Evolutionary conservation across 2,888 invertebrate species (phyloP), one percentile per base, ranked within the genome.

Genomic region (Thera britannica): DNA sequence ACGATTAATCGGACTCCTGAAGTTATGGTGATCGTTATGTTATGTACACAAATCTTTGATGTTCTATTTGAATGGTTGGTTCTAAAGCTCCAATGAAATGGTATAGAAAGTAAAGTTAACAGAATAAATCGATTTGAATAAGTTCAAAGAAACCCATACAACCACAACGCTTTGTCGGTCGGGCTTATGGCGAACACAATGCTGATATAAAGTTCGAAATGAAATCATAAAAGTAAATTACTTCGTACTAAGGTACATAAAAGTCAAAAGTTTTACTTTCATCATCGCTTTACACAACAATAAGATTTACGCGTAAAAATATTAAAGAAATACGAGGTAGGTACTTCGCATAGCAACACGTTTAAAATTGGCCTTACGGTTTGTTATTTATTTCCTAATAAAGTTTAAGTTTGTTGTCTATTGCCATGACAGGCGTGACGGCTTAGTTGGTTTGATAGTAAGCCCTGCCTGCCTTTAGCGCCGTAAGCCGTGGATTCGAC

Each of bases 1-100:
- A 80, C 76, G 79, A 75, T 77, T 75, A 67, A 73, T 73, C 72
- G 71, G 67, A 72, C 72, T 77, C 74, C 70, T 77, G 75, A 76
- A 78, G 74, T 71, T 70, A 71, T 69, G 67, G 65, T 63, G 62
- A 68, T 68, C 65, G 68, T 65, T 52, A 68, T 61, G 55, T 67
- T 65, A 67, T 49, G 65, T 67, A 71, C 68, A 72, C 70, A 69
- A 71, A 49, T 60, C 60, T 68, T 64, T 63, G 66, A 68, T 65
- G 59, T 55, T 55, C 49, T 11, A 55, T 51, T 60, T 65, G 52
- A 71, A 67, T 62, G 52, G 61, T 58, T 65, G 61, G 71, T 70
- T 62, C 62, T 68, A 61, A 70, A 72, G 71, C 56, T 61, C 35
- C 57, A 56, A 71, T 71, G 71, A 71, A 69, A 67, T 48, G 12